These are phyloP conservation scores for Thomomys bottae DNA, from an alignment of 2,113 vertebrate species.

Conservation along the genomic window DNA sequence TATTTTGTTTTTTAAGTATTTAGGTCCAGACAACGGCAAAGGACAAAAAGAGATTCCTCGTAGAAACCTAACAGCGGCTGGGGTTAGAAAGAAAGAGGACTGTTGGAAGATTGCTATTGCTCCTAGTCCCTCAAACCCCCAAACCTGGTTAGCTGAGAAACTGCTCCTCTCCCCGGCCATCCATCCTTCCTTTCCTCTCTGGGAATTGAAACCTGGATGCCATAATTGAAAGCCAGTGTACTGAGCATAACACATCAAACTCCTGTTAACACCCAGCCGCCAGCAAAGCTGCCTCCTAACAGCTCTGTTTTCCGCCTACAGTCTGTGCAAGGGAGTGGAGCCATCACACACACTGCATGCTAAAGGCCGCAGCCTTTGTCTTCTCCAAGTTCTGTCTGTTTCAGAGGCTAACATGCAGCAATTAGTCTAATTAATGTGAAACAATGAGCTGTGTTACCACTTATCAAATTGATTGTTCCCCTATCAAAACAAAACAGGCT, in stretches of 20 bases:
- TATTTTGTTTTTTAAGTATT: neutral
- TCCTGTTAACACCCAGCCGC: slow-evolving; percentile 82
- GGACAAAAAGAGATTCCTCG: fast-evolving
- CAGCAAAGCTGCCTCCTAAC: slow-evolving; percentile 83
- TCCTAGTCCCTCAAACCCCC: neutral
- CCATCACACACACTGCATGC: slow-evolving; percentile 83
- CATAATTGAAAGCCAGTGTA: slow-evolving; percentile 78
- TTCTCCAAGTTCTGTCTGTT: slow-evolving; percentile 89
- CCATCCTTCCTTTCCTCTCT: slow-evolving; percentile 15
- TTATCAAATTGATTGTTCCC: slow-evolving; percentile 97
- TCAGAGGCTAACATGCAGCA: slow-evolving; percentile 92
- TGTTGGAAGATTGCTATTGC: neutral
- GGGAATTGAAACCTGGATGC: slow-evolving; percentile 61
- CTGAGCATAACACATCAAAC: slow-evolving; percentile 81
- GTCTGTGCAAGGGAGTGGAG: slow-evolving; percentile 85
- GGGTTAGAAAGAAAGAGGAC: neutral
- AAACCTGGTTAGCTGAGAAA: slow-evolving; percentile 8
- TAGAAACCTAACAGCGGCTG: neutral
- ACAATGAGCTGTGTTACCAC: slow-evolving; percentile 95
- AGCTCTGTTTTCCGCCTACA: slow-evolving; percentile 84
- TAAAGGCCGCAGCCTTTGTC: slow-evolving; percentile 90
- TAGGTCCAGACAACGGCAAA: neutral
- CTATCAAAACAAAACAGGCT: slow-evolving; percentile 94
- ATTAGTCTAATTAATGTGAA: slow-evolving; percentile 97
- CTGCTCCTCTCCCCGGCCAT: neutral